Evolutionary conservation across 2,888 invertebrate species (phyloP), one percentile per base, ranked within the genome.

Genomic region (Noctua janthe): DNA sequence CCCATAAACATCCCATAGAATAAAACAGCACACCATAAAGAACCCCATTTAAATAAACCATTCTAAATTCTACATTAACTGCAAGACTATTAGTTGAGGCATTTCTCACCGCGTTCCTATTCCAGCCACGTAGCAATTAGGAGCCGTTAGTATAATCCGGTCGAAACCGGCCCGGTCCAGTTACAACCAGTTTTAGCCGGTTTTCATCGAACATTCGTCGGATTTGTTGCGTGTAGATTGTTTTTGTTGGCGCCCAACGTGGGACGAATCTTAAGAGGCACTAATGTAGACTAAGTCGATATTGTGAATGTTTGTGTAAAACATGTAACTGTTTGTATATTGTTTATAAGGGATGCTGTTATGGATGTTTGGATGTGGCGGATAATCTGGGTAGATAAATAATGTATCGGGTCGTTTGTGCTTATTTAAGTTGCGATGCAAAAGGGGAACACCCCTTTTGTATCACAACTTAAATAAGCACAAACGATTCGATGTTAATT

Each of bases 151-250:
- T 92, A 92, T 94, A 94, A 95, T 94, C 94, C 92, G 93, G 91
- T 87, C 76, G 83, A 72, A 85, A 82, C 85, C 83, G 71, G 87
- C 64, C 83, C 81, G 80, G 87, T 84, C 80, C 84, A 83, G 83
- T 80, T 67, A 87, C 87, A 86, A 90, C 90, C 90, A 90, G 92
- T 90, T 92, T 90, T 91, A 91, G 89, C 88, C 88, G 89, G 90
- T 91, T 89, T 89, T 83, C 89, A 89, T 86, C 86, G 90, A 90
- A 89, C 87, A 88, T 88, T 90, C 84, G 80, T 91, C 94, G 93
- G 94, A 95, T 96, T 95, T 95, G 96, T 95, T 94, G 93, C 94
- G 94, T 95, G 95, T 94, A 95, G 95, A 95, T 96, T 91, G 90
- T 91, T 90, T 91, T 91, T 90, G 88, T 89, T 90, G 88, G 84